Conservation (phyloP, 2,888 invertebrate genomes). For the Hermaeophaga mercurialis region DNA sequence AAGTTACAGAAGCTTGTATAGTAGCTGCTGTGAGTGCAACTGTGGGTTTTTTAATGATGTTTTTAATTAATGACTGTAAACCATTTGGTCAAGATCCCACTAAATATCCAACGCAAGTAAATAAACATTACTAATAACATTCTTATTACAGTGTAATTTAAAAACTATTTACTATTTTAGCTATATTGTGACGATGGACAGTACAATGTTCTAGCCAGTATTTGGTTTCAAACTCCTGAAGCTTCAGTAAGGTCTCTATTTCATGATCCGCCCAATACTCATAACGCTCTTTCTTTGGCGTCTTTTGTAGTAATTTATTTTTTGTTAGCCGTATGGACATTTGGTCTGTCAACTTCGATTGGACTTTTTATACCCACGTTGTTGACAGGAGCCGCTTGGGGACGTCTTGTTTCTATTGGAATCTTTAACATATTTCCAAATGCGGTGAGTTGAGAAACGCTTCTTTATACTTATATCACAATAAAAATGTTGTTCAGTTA, state of each 20-base stretch:
- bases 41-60: slow-evolving; percentile 88
- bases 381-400: slow-evolving; percentile 97
- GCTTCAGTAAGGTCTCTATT: slow-evolving; percentile 91
- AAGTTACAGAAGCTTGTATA: slow-evolving; percentile 83
- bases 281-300: slow-evolving; percentile 76
- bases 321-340: slow-evolving; percentile 89
- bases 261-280: slow-evolving; percentile 89
- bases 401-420: slow-evolving; percentile 82
- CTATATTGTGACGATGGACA: slow-evolving; percentile 91
- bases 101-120: slow-evolving; percentile 76
- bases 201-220: slow-evolving; percentile 89
- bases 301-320: slow-evolving; percentile 87
- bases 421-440: slow-evolving; percentile 69
- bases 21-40: slow-evolving; percentile 86
- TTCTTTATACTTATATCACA: too few species aligned
- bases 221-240: slow-evolving; percentile 99
- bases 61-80: slow-evolving; percentile 81
- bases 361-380: slow-evolving; percentile 97
- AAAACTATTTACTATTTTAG: too few species aligned
- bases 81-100: slow-evolving; percentile 82
- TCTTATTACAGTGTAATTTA: too few species aligned
- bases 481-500: too few species aligned
- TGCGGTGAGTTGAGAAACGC: slow-evolving; percentile 66
- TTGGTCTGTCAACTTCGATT: slow-evolving; percentile 91
- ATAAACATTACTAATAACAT: neutral